phyloP scores from a whole-genome alignment of 2,113 vertebrate species.

The Periophthalmodon schlosseri region DNA sequence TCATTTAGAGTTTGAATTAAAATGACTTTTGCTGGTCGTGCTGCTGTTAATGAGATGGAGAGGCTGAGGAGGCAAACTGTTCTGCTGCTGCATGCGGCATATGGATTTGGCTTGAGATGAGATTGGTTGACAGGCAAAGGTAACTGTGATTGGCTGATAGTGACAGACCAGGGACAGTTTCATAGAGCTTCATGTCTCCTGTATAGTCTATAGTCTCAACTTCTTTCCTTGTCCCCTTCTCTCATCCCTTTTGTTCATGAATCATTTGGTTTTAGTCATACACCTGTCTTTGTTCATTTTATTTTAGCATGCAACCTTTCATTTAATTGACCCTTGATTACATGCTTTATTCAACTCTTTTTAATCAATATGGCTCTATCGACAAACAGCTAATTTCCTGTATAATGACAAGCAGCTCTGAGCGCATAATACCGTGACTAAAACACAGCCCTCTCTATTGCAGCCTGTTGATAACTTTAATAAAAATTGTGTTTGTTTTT shows the following conservation, averaged over 20 bases:
- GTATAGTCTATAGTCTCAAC: not conserved
- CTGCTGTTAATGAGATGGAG: no score
- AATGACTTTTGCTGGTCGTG: no score
- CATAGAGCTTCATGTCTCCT: not conserved
- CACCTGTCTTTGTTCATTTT: constrained; percentile 17
- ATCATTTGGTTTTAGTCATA: constrained; percentile 16
- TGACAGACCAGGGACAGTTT: not conserved
- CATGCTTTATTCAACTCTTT: constrained; percentile 32
- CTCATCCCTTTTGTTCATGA: not conserved
- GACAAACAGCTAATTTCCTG: constrained; percentile 28
- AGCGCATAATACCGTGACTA: not conserved
- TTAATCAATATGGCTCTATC: constrained; percentile 8
- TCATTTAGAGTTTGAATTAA: no score
- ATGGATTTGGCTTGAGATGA: not conserved
- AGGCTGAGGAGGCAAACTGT: no score
- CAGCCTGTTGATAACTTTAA: constrained; percentile 28
- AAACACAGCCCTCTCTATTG: constrained; percentile 15
- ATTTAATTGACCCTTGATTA: constrained; percentile 10
- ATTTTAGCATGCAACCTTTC: constrained; percentile 2
- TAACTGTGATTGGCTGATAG: not conserved
- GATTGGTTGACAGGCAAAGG: not conserved
- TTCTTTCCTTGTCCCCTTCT: not conserved
- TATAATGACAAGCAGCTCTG: not conserved
- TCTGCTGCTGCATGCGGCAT: not conserved
- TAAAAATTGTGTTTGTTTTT: constrained; percentile 27